Evolutionary conservation across 2,888 invertebrate species (phyloP), one percentile per base, ranked within the genome.

Genomic region (Dolichomitus sp.): DNA sequence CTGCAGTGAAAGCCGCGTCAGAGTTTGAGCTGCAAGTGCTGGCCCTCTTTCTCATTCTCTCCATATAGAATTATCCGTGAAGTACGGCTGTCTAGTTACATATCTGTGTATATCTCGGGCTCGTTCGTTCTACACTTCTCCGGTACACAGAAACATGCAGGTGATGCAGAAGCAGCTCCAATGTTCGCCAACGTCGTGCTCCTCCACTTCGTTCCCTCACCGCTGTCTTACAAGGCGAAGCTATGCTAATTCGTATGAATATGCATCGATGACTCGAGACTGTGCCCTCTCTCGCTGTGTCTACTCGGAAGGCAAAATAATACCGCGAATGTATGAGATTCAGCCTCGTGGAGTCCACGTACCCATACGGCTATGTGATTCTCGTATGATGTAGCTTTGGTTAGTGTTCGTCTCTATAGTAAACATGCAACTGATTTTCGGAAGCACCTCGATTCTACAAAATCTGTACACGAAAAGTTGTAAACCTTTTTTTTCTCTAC

Each of bases 241-340:
- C 85, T 90, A 90, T 90, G 90, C 89, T 90, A 90, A 90, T 89
- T 87, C 87, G 84, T 87, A 91, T 91, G 91, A 91, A 90, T 91
- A 91, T 91, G 89, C 90, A 90, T 90, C 88, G 85, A 89, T 88
- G 87, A 88, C 86, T 88, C 86, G 86, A 83, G 84, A 83, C 83
- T 84, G 78, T 77, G 79, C 52, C 59, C 61, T 74, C 72, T 72
- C 59, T 50, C 19, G 48, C 72, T 54, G 72, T 59, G 37, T 40
- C 33, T 61, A 65, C 63, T 50, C 42, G 37, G 57, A 69, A 85
- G 84, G 88, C 88, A 75, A 90, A 91, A 89, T 89, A 89, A 90
- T 90, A 86, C 88, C 83, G 76, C 81, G 84, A 87, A 90, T 91
- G 90, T 89, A 89, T 90, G 86, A 86, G 86, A 82, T 82, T 88